phyloP scores from a whole-genome alignment of 2,113 vertebrate genomes.

The Saccopteryx bilineata region DNA sequence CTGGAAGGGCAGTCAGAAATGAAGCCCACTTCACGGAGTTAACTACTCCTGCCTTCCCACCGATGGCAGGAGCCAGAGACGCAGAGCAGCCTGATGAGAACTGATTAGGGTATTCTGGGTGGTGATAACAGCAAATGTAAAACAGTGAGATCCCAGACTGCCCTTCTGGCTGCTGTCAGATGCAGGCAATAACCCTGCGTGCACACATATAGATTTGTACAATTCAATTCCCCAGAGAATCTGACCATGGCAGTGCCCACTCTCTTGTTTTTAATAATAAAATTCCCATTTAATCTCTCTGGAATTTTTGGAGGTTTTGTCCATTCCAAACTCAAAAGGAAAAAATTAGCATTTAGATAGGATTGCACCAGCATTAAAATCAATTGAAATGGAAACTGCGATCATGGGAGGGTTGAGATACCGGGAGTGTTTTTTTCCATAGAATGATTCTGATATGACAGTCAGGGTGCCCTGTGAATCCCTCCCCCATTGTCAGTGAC shows the following conservation, averaged over 20 bases:
- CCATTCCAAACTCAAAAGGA: constrained; percentile 70
- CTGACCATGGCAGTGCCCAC: constrained; percentile 33
- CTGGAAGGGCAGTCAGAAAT: constrained; percentile 62
- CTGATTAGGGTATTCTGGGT: constrained; percentile 48
- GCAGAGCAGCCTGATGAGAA: constrained; percentile 61
- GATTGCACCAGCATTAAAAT: constrained; percentile 78
- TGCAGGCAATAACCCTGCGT: constrained; percentile 64
- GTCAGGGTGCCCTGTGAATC: background rate
- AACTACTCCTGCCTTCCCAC: background rate
- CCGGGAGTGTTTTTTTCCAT: background rate
- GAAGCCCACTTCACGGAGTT: constrained; percentile 42
- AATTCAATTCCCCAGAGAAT: constrained; percentile 71
- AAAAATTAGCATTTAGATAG: constrained; percentile 86
- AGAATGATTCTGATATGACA: background rate
- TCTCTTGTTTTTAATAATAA: constrained; percentile 78
- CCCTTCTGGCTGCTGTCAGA: constrained; percentile 64
- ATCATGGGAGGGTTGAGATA: background rate
- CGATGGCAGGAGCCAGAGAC: constrained; percentile 67
- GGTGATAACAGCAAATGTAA: constrained; percentile 68
- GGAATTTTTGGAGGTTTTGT: constrained; percentile 74
- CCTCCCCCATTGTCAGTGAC: background rate
- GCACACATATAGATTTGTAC: background rate
- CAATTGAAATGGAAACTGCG: constrained; percentile 72
- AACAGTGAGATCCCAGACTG: constrained; percentile 40
- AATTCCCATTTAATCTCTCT: constrained; percentile 80